phyloP scores from a whole-genome alignment of 2,888 invertebrate species.

The Heliconius erato region DNA sequence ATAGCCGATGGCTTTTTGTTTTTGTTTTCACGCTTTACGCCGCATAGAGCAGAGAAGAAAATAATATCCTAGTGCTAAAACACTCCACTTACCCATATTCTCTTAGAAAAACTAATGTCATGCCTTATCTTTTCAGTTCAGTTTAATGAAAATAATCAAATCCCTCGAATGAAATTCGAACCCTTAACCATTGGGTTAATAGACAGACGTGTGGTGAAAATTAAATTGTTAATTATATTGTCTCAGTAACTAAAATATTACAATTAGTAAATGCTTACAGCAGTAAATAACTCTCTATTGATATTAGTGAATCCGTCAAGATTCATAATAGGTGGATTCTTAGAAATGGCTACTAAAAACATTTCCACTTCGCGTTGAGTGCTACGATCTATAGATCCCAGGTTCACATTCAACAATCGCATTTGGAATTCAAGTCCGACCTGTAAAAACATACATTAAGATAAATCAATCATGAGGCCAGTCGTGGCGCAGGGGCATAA shows the following conservation, averaged over 20 bases:
- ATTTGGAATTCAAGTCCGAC: conserved; percentile 88
- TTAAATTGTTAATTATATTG: neutral
- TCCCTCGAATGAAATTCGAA: too few relatives aligned
- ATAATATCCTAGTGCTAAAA: neutral
- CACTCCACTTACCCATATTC: neutral
- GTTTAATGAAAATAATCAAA: too few relatives aligned
- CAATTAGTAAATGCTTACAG: conserved; percentile 78
- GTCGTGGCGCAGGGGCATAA: too few relatives aligned
- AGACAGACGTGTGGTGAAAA: too few relatives aligned
- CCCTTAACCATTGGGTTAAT: too few relatives aligned
- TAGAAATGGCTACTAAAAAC: conserved; percentile 90
- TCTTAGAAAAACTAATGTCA: too few relatives aligned
- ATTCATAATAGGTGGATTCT: conserved; percentile 92
- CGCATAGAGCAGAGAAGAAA: neutral
- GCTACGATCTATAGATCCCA: conserved; percentile 87
- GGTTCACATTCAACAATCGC: conserved; percentile 88
- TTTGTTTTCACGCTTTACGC: neutral
- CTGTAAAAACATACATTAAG: conserved; percentile 56
- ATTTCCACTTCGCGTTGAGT: conserved; percentile 90
- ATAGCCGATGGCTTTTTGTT: neutral
- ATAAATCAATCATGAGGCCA: neutral
- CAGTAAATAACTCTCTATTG: conserved; percentile 88
- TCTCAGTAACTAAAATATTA: too few relatives aligned
- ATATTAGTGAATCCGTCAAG: conserved; percentile 90
- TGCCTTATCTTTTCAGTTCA: too few relatives aligned